Conservation (phyloP, 2,113 vertebrate species). For the Jacana jacana region DNA sequence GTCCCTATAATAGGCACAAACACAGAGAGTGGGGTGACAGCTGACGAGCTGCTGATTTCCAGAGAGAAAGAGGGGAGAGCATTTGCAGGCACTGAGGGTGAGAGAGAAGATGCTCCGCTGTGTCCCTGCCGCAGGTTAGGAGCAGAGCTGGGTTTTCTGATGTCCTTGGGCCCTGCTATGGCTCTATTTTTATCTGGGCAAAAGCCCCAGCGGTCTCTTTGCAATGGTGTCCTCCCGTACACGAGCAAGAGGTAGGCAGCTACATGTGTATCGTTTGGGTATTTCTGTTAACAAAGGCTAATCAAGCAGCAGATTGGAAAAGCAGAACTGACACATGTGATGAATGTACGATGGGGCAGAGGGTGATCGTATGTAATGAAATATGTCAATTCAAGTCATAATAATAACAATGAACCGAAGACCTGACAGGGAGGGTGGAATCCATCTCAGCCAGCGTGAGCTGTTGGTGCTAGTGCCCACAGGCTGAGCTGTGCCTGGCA, state of each 20-base stretch:
- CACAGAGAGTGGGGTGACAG: neutral
- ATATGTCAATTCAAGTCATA: constrained; percentile 39
- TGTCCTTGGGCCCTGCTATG: neutral
- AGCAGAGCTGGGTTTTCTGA: neutral
- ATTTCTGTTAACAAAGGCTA: neutral
- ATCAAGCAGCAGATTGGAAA: constrained; percentile 42
- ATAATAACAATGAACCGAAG: neutral
- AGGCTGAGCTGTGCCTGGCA: neutral
- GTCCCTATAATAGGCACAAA: neutral
- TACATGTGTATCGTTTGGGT: neutral
- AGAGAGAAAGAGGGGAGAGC: neutral
- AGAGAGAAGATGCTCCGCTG: neutral
- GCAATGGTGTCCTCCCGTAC: neutral
- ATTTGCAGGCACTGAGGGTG: neutral
- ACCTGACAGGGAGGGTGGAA: constrained; percentile 11
- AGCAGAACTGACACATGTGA: constrained; percentile 33
- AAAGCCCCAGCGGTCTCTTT: neutral
- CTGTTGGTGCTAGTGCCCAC: neutral
- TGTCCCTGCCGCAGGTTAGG: neutral
- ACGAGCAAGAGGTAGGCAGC: neutral
- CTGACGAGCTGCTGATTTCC: neutral
- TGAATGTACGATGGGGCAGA: neutral
- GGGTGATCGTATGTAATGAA: constrained; percentile 4
- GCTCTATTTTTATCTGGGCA: neutral
- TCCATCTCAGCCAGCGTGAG: neutral